Percentiles rank a stretch among this genome's conserved stretches.
Evolutionary conservation across 2,113 vertebrate genomes (phyloP).

Genomic region (Poecilia latipinna): DNA sequence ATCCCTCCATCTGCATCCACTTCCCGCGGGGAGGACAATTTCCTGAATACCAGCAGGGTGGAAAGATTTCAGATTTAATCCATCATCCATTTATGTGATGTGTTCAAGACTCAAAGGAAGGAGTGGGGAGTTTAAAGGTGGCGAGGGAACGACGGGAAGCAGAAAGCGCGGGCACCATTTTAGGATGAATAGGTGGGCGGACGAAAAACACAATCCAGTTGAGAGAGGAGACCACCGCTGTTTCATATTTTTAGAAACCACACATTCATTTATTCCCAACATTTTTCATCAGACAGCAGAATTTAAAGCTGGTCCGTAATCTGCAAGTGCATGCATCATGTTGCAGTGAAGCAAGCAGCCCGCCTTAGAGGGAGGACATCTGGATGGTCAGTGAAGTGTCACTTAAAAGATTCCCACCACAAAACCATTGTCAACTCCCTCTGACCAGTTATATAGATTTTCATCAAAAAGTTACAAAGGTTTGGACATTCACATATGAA

Average conservation of each 20-base stretch:
- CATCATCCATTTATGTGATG: conserved; percentile 52
- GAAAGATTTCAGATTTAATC: conserved; percentile 71
- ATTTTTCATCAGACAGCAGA: not conserved
- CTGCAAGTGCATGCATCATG: too few species aligned
- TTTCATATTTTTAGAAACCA: not conserved
- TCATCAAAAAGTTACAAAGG: not conserved
- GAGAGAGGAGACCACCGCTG: not conserved
- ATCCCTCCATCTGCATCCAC: conserved; percentile 66
- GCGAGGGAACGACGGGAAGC: conserved; percentile 14
- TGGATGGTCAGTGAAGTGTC: too few species aligned
- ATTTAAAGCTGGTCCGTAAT: too few species aligned
- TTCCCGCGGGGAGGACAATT: conserved; percentile 69
- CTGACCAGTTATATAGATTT: not conserved
- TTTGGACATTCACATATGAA: not conserved
- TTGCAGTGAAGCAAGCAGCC: too few species aligned
- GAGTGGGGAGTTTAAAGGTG: conserved; percentile 50
- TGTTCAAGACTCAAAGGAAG: conserved; percentile 50
- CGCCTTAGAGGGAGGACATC: too few species aligned
- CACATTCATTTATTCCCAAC: not conserved
- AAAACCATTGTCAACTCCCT: not conserved
- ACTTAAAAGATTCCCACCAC: not conserved
- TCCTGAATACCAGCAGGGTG: conserved; percentile 74
- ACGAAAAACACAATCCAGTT: conserved; percentile 1
- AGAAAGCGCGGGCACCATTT: conserved; percentile 25
- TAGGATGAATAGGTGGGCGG: conserved; percentile 24